phyloP scores from a whole-genome alignment of 2,888 invertebrate genomes.

The Coelogynopora nodosa region DNA sequence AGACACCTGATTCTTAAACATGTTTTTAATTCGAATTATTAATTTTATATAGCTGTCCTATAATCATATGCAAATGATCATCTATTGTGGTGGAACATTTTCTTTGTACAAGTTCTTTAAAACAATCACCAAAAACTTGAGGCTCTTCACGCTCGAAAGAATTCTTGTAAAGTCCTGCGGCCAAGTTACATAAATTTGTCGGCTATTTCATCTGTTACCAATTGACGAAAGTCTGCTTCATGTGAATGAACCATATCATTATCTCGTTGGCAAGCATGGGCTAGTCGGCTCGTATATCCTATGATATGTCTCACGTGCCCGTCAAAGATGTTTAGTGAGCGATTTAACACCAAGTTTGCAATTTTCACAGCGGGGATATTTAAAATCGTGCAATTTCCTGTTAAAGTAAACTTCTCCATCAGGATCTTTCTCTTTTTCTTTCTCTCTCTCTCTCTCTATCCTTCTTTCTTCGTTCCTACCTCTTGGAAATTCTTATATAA shows the following conservation, averaged over 20 bases:
- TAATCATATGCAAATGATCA: too few relatives aligned
- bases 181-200: too few relatives aligned
- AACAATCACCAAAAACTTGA: background rate
- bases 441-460: background rate
- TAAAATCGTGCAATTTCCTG: background rate
- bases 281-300: background rate
- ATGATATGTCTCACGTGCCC: background rate
- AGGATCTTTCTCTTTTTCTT: background rate
- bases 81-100: too few relatives aligned
- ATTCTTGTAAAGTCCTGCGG: background rate
- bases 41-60: too few relatives aligned
- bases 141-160: background rate
- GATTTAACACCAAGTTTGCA: slow-evolving; percentile 19
- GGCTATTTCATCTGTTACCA: background rate
- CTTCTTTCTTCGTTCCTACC: background rate
- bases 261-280: background rate
- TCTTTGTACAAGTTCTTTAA: too few relatives aligned
- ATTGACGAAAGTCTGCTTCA: background rate
- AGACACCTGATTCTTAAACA: too few relatives aligned
- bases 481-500: background rate
- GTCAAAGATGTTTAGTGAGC: background rate
- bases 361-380: background rate
- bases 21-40: too few relatives aligned
- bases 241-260: background rate
- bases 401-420: background rate